Conservation (phyloP, 1,140 invertebrate species). For the Lepidurus couesii region DNA sequence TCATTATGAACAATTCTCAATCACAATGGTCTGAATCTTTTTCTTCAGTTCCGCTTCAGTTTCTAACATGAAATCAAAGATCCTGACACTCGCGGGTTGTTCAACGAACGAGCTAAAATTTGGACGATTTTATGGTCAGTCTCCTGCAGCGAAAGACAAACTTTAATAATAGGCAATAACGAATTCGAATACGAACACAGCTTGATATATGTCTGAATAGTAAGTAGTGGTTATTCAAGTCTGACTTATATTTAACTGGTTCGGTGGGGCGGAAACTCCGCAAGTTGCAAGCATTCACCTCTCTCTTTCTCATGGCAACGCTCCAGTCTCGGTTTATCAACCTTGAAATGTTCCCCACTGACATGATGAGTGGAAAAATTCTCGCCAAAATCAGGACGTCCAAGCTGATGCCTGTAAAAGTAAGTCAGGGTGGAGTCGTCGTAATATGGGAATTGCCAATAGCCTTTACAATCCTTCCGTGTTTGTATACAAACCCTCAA, state of each 20-base stretch:
- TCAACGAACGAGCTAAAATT: too few species aligned
- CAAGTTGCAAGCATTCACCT: background rate
- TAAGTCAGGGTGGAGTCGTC: slow-evolving; percentile 2
- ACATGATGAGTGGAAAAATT: background rate
- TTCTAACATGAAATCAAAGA: too few species aligned
- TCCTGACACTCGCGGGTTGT: too few species aligned
- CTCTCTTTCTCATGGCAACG: slow-evolving; percentile 8
- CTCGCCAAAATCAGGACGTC: background rate
- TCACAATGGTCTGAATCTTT: too few species aligned
- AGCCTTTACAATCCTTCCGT: background rate
- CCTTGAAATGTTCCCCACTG: background rate
- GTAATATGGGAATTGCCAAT: background rate
- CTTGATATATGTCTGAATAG: too few species aligned
- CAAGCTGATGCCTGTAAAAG: background rate
- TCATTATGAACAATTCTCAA: too few species aligned
- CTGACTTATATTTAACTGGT: background rate
- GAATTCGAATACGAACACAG: too few species aligned
- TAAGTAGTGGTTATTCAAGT: background rate
- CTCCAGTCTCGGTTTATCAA: background rate
- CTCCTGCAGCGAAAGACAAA: too few species aligned
- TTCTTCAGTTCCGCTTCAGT: too few species aligned
- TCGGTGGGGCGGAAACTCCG: background rate
- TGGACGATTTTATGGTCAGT: too few species aligned
- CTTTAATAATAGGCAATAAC: too few species aligned
- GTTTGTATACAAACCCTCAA: background rate